A percentile compares a stretch with the other conserved stretches of the same genome.
phyloP scores from a whole-genome alignment of 2,797 vertebrate genomes.

The Brotula barbata region DNA sequence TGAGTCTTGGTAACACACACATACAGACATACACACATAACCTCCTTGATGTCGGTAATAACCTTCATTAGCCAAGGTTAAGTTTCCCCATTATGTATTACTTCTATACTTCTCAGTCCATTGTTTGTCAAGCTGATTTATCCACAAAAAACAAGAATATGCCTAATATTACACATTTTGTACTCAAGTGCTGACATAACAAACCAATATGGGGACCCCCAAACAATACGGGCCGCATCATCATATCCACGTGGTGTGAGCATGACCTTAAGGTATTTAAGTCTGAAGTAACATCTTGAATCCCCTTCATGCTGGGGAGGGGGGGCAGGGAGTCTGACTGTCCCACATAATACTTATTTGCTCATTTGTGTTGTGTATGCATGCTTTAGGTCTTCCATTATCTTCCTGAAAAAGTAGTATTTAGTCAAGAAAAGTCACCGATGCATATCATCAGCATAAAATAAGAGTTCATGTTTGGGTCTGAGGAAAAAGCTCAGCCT shows the following conservation, averaged over 20 bases:
- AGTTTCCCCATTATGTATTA: too few species aligned
- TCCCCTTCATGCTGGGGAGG: slow-evolving; percentile 5
- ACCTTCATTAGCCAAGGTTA: too few species aligned
- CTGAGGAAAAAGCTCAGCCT: slow-evolving; percentile 39
- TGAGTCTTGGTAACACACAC: too few species aligned
- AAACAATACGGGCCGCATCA: slow-evolving; percentile 11
- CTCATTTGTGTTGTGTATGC: slow-evolving; percentile 15
- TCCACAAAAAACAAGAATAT: too few species aligned
- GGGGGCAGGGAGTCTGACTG: background rate
- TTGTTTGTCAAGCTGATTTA: too few species aligned
- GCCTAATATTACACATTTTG: too few species aligned
- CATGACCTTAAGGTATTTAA: slow-evolving; percentile 19
- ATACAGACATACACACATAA: too few species aligned
- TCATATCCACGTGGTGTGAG: slow-evolving; percentile 20
- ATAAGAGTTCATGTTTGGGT: slow-evolving; percentile 12
- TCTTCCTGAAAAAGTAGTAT: slow-evolving; percentile 30
- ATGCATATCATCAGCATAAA: background rate
- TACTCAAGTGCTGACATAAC: too few species aligned
- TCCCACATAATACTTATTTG: slow-evolving; percentile 3
- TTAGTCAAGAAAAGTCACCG: slow-evolving; percentile 7
- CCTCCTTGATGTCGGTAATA: too few species aligned
- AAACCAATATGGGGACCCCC: too few species aligned
- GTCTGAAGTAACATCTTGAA: background rate
- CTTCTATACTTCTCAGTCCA: too few species aligned
- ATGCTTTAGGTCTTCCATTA: slow-evolving; percentile 71